Evolutionary conservation across 2,113 vertebrate species (phyloP).

Genomic region (Ciconia maguari): DNA sequence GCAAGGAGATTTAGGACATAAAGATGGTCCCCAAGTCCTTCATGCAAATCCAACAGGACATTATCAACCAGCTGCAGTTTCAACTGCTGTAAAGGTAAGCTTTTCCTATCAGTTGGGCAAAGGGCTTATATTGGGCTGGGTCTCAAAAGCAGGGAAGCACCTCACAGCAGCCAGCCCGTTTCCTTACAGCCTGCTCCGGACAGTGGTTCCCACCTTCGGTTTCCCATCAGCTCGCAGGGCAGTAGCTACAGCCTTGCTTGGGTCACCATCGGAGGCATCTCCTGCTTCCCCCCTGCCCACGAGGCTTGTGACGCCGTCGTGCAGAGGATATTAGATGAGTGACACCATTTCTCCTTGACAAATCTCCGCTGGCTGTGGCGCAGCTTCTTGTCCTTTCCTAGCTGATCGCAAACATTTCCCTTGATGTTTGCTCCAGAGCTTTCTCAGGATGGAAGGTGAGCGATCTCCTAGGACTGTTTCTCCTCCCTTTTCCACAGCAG

Average conservation of each 20-base stretch:
- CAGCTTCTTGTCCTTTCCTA: background rate
- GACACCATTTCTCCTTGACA: background rate
- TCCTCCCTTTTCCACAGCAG: background rate
- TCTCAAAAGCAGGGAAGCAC: background rate
- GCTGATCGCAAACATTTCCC: background rate
- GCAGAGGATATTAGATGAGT: background rate
- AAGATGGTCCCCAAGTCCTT: no score
- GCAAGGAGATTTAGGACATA: background rate
- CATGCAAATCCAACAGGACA: accelerated
- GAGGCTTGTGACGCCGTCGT: accelerated
- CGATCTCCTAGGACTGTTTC: accelerated
- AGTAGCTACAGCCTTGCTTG: background rate
- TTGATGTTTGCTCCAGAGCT: background rate
- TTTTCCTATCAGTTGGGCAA: background rate
- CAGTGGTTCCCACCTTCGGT: background rate
- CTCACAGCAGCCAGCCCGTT: background rate
- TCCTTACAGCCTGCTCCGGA: background rate
- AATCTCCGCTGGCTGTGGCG: background rate
- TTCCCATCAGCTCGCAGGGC: background rate
- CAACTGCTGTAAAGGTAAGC: background rate
- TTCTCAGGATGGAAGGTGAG: background rate
- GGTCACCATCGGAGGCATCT: background rate
- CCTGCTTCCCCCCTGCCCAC: background rate
- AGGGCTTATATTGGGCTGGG: background rate
- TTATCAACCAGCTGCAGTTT: background rate